Percentiles rank a stretch among this genome's conserved stretches.
phyloP scores from a whole-genome alignment of 2,797 vertebrate species.

The Darevskia mixta region DNA sequence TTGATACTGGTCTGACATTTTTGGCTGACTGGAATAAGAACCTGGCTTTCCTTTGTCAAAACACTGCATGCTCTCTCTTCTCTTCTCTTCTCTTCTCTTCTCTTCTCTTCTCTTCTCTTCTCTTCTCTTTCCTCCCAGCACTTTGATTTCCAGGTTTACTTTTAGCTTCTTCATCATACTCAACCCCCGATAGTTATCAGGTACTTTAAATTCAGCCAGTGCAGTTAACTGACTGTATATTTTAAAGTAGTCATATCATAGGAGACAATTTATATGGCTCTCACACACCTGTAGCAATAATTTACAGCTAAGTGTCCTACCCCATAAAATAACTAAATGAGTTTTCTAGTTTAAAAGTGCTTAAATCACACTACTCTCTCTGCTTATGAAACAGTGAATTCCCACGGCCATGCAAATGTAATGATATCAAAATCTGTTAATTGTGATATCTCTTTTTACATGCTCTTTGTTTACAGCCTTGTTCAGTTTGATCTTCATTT shows the following conservation, averaged over 20 bases:
- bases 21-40: not conserved
- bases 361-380: slow-evolving; percentile 73
- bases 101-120: not conserved
- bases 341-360: slow-evolving; percentile 78
- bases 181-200: slow-evolving; percentile 63
- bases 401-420: slow-evolving; percentile 63
- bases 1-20: not conserved
- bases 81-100: too few relatives aligned
- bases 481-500: slow-evolving; percentile 69
- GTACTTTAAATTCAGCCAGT: slow-evolving; percentile 73
- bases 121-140: not conserved
- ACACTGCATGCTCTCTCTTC: not conserved
- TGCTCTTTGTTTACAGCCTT: slow-evolving; percentile 68
- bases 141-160: not conserved
- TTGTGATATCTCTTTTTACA: slow-evolving; percentile 67
- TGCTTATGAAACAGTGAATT: slow-evolving; percentile 75
- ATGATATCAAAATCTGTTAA: slow-evolving; percentile 76
- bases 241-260: slow-evolving; percentile 80
- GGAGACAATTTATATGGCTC: slow-evolving; percentile 77
- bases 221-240: slow-evolving; percentile 72
- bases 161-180: slow-evolving; percentile 44
- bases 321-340: slow-evolving; percentile 81
- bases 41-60: not conserved
- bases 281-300: slow-evolving; percentile 75
- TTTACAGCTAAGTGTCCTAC: slow-evolving; percentile 77